Percentiles rank a stretch among this genome's conserved stretches.
phyloP scores from a whole-genome alignment of 2,888 invertebrate species.

The Arenicola marina region DNA sequence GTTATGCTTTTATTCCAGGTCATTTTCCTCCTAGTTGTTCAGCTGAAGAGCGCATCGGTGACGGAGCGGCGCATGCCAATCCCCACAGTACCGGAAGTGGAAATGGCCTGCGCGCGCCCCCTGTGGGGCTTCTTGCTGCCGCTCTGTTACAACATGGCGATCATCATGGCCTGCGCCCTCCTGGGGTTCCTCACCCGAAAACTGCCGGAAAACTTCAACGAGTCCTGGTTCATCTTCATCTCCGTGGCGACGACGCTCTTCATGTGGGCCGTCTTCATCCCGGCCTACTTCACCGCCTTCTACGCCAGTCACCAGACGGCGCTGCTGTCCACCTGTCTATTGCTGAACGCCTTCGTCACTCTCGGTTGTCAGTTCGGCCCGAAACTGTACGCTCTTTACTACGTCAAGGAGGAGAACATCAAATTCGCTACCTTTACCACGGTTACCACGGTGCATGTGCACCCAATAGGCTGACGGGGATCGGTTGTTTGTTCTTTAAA shows the following conservation, averaged over 20 bases:
- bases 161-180: constrained; percentile 18
- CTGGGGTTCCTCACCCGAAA: constrained; percentile 25
- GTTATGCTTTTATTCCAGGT: constrained; percentile 9
- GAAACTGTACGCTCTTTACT: constrained; percentile 24
- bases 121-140: constrained; percentile 39
- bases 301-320: constrained; percentile 17
- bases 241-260: constrained; percentile 27
- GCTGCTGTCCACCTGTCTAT: constrained; percentile 18
- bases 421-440: constrained; percentile 4
- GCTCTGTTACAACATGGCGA: constrained; percentile 29
- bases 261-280: constrained; percentile 27
- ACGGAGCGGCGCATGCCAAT: constrained; percentile 8
- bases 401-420: constrained; percentile 14
- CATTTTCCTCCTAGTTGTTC: constrained; percentile 1
- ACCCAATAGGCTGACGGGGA: too few relatives aligned
- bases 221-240: constrained; percentile 32
- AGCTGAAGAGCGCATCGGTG: neutral
- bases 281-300: constrained; percentile 26
- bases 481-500: too few relatives aligned
- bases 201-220: constrained; percentile 32
- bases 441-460: constrained; percentile 28
- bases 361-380: constrained; percentile 24
- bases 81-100: constrained; percentile 36
- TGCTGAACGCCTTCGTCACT: constrained; percentile 26
- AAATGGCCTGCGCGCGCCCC: constrained; percentile 40